Evolutionary conservation across 2,888 invertebrate genomes (phyloP), one percentile per base, ranked within the genome.

Genomic region (Pheosia gnoma): DNA sequence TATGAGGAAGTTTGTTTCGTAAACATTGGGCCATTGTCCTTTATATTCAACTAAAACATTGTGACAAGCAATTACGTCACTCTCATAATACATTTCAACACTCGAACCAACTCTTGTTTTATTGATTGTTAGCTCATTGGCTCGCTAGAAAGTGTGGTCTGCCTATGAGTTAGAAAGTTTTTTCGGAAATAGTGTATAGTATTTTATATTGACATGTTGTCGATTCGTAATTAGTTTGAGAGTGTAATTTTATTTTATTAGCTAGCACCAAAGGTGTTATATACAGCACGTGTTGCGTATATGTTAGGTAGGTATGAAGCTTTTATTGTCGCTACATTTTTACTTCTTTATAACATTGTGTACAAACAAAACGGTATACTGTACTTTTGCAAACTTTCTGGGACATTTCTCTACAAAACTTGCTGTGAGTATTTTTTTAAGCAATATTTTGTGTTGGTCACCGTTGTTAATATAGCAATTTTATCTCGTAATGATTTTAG

Each of bases 401-500:
- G 41, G 3, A 13, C 8, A 13, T 49, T 39, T 38, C 8, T 8
- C 38, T 5, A 47, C 6, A 9, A 54, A 47, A 5, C 6, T n/a
- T 10, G 37, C 5, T 3, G 11, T 55, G 3, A 43, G 3, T 52
- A n/a, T 8, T 13, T 49, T 6, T 49, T 49, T 13, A 47, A 7
- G 4, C 10, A 3, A 5, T 41, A 8, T 0, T 41, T 41, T 8
- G 8, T 8, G 6, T 41, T 41, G 41, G 8, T 41, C 2, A 41
- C 8, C 5, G 0, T 45, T 45, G 4, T 45, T 47, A 47, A 47
- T 47, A 2, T n/a, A 47, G 4, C 5, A n/a, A n/a, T 9, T 47
- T 47, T 5, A 47, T n/a, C 11, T 47, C 11, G 13, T 11, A 3
- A 2, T 53, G 9, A 4, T 53, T 62, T 45, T 55, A 62, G 62